These are phyloP conservation scores for Cervus canadensis DNA, from an alignment of 2,113 vertebrate species.

Conservation along the genomic window DNA sequence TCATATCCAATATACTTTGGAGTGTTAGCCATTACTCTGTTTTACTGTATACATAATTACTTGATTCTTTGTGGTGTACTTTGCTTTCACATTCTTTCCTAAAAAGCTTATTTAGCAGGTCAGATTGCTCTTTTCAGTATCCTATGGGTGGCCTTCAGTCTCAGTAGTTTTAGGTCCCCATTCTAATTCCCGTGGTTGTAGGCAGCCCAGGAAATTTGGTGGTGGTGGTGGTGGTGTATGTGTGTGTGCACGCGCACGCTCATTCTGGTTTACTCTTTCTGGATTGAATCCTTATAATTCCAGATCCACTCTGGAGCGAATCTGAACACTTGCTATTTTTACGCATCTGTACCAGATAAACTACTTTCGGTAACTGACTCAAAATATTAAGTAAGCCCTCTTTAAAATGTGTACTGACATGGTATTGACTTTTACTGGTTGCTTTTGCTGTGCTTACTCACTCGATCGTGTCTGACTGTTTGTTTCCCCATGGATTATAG, in stretches of 20 bases:
- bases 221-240: not conserved
- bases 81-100: not conserved
- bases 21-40: not conserved
- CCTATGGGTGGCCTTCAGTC: not conserved
- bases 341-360: conserved; percentile 26
- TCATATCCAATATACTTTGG: not conserved
- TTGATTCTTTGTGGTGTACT: not conserved
- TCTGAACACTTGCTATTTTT: conserved; percentile 41
- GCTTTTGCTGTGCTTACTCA: not conserved
- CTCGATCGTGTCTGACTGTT: not conserved
- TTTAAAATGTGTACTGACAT: conserved; percentile 8
- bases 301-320: conserved; percentile 15
- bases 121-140: not conserved
- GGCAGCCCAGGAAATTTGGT: not conserved
- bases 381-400: conserved; percentile 52
- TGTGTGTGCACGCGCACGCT: not conserved
- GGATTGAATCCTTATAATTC: conserved; percentile 31
- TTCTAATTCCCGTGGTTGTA: not conserved
- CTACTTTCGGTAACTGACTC: conserved; percentile 42
- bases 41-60: not conserved
- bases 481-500: not conserved
- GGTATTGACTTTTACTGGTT: not conserved
- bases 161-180: not conserved
- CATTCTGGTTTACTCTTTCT: conserved; percentile 27
- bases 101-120: not conserved